Evolutionary conservation across 1,140 invertebrate species (phyloP).

Genomic region (Lepidurus couesii): DNA sequence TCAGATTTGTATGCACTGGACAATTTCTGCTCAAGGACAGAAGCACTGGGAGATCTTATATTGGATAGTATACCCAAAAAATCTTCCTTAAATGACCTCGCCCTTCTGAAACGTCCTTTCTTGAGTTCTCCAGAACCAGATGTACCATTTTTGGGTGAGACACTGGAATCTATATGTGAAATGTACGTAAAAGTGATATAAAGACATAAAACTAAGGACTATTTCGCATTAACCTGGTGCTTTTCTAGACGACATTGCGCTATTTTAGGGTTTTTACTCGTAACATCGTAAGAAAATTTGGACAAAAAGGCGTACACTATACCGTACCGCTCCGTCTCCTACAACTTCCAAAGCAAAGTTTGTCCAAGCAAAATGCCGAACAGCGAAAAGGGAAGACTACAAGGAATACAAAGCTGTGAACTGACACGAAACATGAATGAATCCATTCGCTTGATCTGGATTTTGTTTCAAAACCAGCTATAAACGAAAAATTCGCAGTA

Average conservation of each 20-base stretch:
- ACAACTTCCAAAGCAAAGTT: background rate
- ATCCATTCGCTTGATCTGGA: background rate
- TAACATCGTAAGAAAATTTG: background rate
- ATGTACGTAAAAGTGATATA: background rate
- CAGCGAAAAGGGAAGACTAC: background rate
- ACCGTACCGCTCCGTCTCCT: constrained; percentile 2
- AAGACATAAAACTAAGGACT: background rate
- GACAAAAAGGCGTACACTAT: constrained; percentile 21
- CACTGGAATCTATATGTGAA: background rate
- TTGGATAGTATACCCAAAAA: constrained; percentile 78
- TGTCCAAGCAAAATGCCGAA: background rate
- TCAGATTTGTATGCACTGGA: constrained; percentile 25
- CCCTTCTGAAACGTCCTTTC: constrained; percentile 61
- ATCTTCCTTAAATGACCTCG: constrained; percentile 85
- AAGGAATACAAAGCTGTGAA: background rate
- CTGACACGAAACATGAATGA: background rate
- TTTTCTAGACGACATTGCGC: background rate
- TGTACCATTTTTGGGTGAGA: constrained; percentile 19
- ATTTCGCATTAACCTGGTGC: background rate
- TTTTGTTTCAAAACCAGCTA: background rate
- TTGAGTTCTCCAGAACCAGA: constrained; percentile 23
- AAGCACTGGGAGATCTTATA: constrained; percentile 61
- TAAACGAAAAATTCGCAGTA: background rate
- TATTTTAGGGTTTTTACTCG: background rate
- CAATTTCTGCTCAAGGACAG: constrained; percentile 6